Conservation (phyloP, 2,888 invertebrate genomes). For the Enchytraeus crypticus region DNA sequence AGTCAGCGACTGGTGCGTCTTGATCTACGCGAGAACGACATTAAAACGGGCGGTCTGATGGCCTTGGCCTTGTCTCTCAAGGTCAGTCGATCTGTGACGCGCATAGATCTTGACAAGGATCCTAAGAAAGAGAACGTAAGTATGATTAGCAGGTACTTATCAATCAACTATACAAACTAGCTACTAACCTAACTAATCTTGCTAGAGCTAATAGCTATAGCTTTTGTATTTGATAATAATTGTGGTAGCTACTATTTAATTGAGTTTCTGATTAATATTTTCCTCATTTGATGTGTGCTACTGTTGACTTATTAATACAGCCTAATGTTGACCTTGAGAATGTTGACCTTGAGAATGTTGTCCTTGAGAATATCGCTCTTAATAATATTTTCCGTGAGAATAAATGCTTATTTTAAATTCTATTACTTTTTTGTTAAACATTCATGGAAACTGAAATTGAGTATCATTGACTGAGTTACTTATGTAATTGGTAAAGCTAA, state of each 20-base stretch:
- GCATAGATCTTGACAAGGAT: constrained; percentile 65
- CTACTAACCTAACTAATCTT: neutral
- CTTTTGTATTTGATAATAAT: neutral
- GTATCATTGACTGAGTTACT: no score
- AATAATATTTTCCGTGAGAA: no score
- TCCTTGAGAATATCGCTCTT: no score
- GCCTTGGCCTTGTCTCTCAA: constrained; percentile 65
- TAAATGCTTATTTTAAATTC: no score
- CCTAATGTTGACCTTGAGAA: no score
- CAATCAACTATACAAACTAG: neutral
- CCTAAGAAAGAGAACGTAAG: constrained; percentile 47
- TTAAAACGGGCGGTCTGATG: constrained; percentile 66
- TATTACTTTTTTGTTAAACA: no score
- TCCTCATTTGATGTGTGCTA: no score
- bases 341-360: no score
- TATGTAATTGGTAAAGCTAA: no score
- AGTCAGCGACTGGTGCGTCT: constrained; percentile 56
- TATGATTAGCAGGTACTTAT: no score
- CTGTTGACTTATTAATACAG: no score
- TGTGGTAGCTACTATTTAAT: neutral
- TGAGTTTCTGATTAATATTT: neutral
- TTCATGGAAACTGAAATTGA: no score
- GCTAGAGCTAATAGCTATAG: neutral
- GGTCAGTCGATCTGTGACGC: constrained; percentile 67
- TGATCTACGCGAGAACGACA: constrained; percentile 75